Conservation (phyloP, 2,797 vertebrate species). For the Glossophaga mutica region DNA sequence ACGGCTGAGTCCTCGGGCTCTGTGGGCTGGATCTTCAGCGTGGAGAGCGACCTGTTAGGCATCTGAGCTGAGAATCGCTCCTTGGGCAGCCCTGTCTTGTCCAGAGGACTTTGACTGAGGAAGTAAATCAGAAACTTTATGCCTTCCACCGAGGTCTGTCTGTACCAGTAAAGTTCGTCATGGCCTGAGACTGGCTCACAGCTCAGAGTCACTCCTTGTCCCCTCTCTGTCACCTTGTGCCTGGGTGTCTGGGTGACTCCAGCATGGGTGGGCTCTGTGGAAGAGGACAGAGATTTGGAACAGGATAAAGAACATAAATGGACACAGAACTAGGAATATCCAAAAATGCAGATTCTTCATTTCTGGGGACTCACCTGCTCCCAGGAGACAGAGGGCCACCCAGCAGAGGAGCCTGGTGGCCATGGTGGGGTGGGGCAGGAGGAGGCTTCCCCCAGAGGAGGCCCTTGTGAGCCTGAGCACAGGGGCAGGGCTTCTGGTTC, state of each 20-base stretch:
- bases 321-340: not conserved
- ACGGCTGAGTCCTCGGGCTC: not conserved
- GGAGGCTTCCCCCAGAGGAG: not conserved
- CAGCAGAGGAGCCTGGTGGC: not conserved
- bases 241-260: constrained; percentile 23
- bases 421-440: not conserved
- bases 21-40: constrained; percentile 1
- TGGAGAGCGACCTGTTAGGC: rapidly evolving
- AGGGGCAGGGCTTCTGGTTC: too few species aligned
- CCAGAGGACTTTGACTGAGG: rapidly evolving
- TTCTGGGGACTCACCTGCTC: not conserved
- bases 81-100: not conserved
- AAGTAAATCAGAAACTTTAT: not conserved
- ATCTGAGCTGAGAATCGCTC: not conserved
- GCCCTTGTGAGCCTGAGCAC: too few species aligned
- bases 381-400: not conserved
- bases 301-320: not conserved
- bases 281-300: not conserved
- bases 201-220: not conserved
- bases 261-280: not conserved
- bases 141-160: not conserved
- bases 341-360: not conserved
- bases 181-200: not conserved
- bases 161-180: not conserved
- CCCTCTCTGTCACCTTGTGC: not conserved